Evolutionary conservation across 2,113 vertebrate species (phyloP), one percentile per base, ranked within the genome.

Genomic region (Nymphicus hollandicus): DNA sequence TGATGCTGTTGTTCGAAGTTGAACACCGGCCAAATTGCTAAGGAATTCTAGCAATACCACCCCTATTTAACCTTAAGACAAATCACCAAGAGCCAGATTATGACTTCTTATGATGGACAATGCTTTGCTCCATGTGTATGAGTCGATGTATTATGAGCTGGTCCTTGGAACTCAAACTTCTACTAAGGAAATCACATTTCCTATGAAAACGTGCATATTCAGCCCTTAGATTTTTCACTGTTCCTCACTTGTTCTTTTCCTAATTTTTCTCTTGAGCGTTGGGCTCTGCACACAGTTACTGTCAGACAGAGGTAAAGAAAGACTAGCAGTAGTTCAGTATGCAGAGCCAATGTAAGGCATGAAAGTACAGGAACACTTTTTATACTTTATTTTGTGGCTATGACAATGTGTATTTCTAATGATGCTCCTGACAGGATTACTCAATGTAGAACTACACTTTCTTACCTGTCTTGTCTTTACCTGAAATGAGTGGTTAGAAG

Each of bases 61-160:
- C 47, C 22, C 27, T 53, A 7, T 76, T 87, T 79, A 44, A 29
- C 39, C 28, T 0, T 25, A 52, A 16, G 33, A 37, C 29, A 80
- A 76, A 22, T 19, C 50, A 63, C 37, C 3, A 23, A 53, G 19
- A 93, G 50, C 4, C n/a, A 41, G 23, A 17, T 56, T 37, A 49
- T n/a, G 53, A 37, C 23, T 43, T 78, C 22, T n/a, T 68, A 17
- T 15, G 27, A 73, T 6, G 17, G 27, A 29, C 55, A 86, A 39
- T 10, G 43, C 17, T 72, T 49, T 44, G 10, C 19, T 73, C 19
- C 8, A 35, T 0, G 0, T 12, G 13, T 25, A 8, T 3, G 19
- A 80, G n/a, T 6, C 50, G 6, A 66, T 2, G 10, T 11, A 10
- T 33, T 60, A 27, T 3, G 28, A 76, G 55, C 22, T 74, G 50